Evolutionary conservation across 2,113 vertebrate species (phyloP).

Genomic region (Pipa parva): DNA sequence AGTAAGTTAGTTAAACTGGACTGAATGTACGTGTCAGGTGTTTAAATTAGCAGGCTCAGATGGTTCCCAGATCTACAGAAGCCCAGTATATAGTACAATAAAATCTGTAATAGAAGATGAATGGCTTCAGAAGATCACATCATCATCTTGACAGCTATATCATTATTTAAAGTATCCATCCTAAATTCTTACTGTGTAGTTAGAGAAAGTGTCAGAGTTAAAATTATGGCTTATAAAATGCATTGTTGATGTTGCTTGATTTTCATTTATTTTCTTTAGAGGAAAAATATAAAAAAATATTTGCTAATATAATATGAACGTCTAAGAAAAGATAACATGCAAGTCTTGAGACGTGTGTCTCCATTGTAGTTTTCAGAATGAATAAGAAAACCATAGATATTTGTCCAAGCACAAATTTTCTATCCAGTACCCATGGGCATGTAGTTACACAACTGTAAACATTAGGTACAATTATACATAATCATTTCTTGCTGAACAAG

Average conservation of each 20-base stretch:
- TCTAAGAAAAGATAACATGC: no score
- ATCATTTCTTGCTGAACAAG: no score
- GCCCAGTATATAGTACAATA: constrained; percentile 55
- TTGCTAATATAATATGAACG: no score
- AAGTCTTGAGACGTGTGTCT: no score
- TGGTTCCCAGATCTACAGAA: constrained; percentile 55
- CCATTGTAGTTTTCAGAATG: no score
- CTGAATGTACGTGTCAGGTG: constrained; percentile 52
- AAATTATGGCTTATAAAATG: constrained; percentile 38
- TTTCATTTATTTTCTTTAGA: neutral
- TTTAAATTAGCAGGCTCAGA: constrained; percentile 53
- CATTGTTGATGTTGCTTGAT: constrained; percentile 38
- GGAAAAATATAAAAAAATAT: no score
- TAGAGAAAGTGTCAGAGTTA: constrained; percentile 48
- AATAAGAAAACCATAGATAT: no score
- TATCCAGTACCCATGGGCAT: no score
- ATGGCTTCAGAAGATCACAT: constrained; percentile 59
- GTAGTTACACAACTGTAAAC: no score
- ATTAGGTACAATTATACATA: no score
- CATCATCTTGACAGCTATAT: constrained; percentile 55
- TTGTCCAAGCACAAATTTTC: no score
- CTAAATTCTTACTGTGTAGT: constrained; percentile 53
- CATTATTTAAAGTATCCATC: constrained; percentile 60
- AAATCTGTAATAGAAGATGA: constrained; percentile 55
- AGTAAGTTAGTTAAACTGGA: constrained; percentile 64